Evolutionary conservation across 2,113 vertebrate species (phyloP).

Genomic region (Dipodomys stephensi): DNA sequence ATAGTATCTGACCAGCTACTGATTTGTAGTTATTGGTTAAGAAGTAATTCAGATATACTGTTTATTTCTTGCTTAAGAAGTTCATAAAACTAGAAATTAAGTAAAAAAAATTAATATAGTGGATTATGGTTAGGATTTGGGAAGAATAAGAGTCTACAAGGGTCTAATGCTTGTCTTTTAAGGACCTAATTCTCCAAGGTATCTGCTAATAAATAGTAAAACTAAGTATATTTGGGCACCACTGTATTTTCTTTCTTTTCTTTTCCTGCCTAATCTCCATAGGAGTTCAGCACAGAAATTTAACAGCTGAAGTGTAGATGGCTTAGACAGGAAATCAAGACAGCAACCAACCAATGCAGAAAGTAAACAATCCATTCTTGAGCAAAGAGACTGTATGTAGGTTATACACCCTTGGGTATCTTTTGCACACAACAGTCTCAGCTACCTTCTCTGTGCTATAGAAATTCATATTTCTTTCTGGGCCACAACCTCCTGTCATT

Average conservation of each 20-base stretch:
- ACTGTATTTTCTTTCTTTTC: background rate
- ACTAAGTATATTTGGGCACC: background rate
- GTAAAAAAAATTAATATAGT: background rate
- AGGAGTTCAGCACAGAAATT: background rate
- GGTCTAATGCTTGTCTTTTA: background rate
- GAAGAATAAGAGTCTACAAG: background rate
- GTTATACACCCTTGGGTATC: too few species aligned
- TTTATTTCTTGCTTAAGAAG: background rate
- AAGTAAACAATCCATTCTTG: background rate
- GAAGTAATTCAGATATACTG: too few species aligned
- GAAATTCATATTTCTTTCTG: background rate
- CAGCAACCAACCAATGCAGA: background rate
- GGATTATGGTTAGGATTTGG: background rate
- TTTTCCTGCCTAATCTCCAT: background rate
- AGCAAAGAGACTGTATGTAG: background rate
- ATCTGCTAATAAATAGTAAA: constrained; percentile 9
- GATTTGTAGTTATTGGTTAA: too few species aligned
- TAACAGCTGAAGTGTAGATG: background rate
- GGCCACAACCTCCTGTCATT: rapidly evolving
- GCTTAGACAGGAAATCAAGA: background rate
- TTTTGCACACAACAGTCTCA: background rate
- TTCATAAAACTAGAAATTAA: constrained; percentile 16
- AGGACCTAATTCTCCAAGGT: background rate
- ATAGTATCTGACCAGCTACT: background rate
- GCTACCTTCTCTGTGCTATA: background rate